A percentile compares a stretch with the other conserved stretches of the same genome.
Evolutionary conservation across 2,113 vertebrate species (phyloP).

Genomic region (Rhinopomastus cyanomelas): DNA sequence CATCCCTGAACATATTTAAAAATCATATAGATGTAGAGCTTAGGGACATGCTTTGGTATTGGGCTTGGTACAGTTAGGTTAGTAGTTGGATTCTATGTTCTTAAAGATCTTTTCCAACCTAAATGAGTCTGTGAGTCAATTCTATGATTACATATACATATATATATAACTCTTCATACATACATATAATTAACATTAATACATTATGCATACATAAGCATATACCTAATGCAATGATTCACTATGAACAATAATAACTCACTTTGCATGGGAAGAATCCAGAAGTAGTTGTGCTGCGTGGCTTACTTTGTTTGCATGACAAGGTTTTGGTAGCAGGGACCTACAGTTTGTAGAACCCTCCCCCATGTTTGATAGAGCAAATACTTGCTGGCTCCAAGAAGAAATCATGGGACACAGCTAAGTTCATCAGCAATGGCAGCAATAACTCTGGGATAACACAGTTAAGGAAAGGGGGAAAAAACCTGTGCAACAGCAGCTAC

Average conservation of each 20-base stretch:
- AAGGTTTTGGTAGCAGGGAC: accelerated
- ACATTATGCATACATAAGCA: neutral
- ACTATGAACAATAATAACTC: neutral
- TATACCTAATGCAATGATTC: neutral
- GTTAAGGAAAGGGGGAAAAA: neutral
- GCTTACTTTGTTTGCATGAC: neutral
- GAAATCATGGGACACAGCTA: accelerated
- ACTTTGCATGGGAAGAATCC: neutral
- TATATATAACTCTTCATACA: neutral
- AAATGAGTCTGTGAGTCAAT: no score
- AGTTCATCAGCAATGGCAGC: accelerated
- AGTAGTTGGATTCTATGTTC: no score
- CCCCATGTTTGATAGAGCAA: neutral
- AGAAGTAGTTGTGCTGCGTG: neutral
- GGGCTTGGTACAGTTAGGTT: no score
- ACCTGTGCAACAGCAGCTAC: neutral
- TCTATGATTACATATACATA: neutral
- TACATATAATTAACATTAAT: neutral
- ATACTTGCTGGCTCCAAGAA: accelerated
- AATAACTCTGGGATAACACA: neutral
- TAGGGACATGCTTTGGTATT: no score
- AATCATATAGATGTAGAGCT: no score
- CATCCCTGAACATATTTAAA: no score
- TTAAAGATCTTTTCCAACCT: no score
- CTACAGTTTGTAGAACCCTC: neutral